Conservation (phyloP, 1,140 invertebrate species). For the Panagrolaimus sp. region DNA sequence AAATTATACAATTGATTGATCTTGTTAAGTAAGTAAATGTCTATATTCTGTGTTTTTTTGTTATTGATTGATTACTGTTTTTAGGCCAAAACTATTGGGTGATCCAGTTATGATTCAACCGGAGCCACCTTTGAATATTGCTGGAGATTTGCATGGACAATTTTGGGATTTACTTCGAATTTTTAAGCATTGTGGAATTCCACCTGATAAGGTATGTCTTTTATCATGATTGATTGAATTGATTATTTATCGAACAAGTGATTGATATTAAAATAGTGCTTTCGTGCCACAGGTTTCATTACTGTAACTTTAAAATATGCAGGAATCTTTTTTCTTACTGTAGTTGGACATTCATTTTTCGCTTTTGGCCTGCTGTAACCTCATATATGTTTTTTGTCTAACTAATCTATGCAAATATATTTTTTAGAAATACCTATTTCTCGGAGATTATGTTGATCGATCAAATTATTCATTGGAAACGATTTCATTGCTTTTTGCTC, state of each 20-base stretch:
- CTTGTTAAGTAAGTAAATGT: slow-evolving; percentile 4
- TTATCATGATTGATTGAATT: too few relatives aligned
- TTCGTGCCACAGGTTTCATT: too few relatives aligned
- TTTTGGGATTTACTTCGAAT: slow-evolving; percentile 17
- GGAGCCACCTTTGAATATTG: slow-evolving; percentile 78
- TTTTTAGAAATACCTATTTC: slow-evolving; percentile 81
- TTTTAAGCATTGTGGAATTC: neutral
- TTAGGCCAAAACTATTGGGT: neutral
- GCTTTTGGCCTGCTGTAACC: too few relatives aligned
- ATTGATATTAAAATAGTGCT: too few relatives aligned
- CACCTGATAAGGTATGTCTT: neutral
- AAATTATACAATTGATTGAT: neutral
- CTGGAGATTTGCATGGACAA: slow-evolving; percentile 40
- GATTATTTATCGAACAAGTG: too few relatives aligned
- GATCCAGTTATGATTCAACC: neutral
- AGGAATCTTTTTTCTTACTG: too few relatives aligned
- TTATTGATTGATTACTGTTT: neutral
- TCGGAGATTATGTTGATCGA: slow-evolving; percentile 85
- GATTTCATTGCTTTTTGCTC: slow-evolving; percentile 60
- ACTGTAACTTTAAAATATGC: too few relatives aligned
- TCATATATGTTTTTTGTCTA: too few relatives aligned
- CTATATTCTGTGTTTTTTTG: neutral
- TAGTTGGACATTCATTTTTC: too few relatives aligned
- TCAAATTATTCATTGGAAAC: slow-evolving; percentile 72
- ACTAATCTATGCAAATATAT: too few relatives aligned